Evolutionary conservation across 2,797 vertebrate species (phyloP).

Genomic region (Hoplostethus mediterraneus): DNA sequence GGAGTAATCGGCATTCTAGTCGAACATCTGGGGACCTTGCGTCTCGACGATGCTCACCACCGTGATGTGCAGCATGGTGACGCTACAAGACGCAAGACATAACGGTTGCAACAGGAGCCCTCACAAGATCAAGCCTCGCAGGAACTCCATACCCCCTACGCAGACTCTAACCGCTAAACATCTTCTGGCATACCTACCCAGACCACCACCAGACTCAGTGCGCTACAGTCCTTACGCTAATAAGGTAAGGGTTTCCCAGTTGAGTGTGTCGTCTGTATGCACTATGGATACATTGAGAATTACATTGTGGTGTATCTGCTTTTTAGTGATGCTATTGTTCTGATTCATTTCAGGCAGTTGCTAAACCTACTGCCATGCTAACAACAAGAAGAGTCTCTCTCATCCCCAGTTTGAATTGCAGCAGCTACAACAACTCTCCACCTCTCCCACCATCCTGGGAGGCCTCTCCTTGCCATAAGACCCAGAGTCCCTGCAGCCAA

Average conservation of each 20-base stretch:
- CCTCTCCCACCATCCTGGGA: conserved; percentile 17
- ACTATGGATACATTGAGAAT: too few relatives aligned
- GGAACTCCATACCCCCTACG: conserved; percentile 79
- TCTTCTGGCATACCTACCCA: conserved; percentile 82
- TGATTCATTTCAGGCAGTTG: conserved; percentile 46
- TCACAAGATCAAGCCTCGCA: conserved; percentile 60
- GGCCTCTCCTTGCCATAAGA: conserved; percentile 37
- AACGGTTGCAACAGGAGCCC: conserved; percentile 49
- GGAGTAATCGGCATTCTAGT: not conserved
- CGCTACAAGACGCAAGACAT: conserved; percentile 31
- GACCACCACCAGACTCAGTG: conserved; percentile 65
- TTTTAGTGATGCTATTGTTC: not conserved
- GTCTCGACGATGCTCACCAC: conserved; percentile 47
- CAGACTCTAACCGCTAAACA: conserved; percentile 82
- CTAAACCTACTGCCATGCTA: conserved; percentile 43
- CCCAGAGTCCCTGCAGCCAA: conserved; percentile 40
- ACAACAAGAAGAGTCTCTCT: conserved; percentile 30
- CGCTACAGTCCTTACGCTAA: conserved; percentile 71
- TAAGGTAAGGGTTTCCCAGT: conserved; percentile 64
- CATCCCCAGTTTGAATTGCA: conserved; percentile 48
- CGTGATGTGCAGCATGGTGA: conserved; percentile 61
- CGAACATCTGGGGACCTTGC: not conserved
- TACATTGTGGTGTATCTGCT: too few relatives aligned
- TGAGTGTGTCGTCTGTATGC: too few relatives aligned
- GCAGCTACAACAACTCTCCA: conserved; percentile 40